These are phyloP conservation scores for Cochlearius cochlearius DNA, from an alignment of 2,113 vertebrate species.

Conservation along the genomic window DNA sequence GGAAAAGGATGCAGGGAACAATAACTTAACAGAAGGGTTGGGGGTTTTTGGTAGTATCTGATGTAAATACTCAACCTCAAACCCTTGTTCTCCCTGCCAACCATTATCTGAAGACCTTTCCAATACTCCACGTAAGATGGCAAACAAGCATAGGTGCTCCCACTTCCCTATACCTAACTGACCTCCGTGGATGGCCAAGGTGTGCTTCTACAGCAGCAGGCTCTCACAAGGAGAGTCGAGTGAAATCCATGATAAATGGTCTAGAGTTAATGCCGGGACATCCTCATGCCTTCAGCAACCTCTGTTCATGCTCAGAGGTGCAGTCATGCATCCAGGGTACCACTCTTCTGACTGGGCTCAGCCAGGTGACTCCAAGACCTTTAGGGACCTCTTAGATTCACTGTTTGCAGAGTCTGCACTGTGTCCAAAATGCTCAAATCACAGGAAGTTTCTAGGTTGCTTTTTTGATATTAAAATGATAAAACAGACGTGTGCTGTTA, in stretches of 20 bases:
- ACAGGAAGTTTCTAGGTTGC: not conserved
- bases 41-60: not conserved
- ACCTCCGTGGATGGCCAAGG: rapidly evolving
- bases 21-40: not conserved
- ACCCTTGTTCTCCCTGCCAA: not conserved
- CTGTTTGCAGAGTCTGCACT: not conserved
- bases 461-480: not conserved
- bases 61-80: not conserved
- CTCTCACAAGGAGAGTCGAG: not conserved
- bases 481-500: not conserved
- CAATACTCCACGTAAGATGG: rapidly evolving
- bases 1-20: not conserved
- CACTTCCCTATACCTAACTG: too few species aligned
- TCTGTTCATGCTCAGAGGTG: not conserved
- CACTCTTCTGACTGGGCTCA: not conserved
- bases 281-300: not conserved
- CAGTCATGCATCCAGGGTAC: not conserved
- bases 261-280: not conserved
- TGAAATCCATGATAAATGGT: rapidly evolving
- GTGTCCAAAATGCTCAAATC: not conserved
- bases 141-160: rapidly evolving
- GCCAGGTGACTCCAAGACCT: not conserved
- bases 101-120: not conserved
- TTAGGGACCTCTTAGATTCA: not conserved
- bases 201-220: not conserved